Evolutionary conservation across 2,888 invertebrate species (phyloP), one percentile per base, ranked within the genome.

Genomic region (Netelia inedita): DNA sequence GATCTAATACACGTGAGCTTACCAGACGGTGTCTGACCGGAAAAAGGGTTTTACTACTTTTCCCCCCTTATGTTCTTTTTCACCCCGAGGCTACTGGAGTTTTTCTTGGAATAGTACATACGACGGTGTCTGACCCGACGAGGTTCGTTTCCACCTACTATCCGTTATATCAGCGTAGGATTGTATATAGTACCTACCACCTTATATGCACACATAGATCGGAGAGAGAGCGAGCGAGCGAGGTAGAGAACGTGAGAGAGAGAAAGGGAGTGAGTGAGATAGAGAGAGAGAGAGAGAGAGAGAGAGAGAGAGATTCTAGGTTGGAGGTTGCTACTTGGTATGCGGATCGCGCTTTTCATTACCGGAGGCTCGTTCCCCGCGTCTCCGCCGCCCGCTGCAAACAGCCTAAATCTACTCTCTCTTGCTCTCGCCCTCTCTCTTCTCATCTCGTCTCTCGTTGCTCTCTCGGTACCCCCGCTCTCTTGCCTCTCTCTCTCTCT

Each of bases 331-430:
- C 94, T 95, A 94, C 93, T 95, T 95, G 94, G 95, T 95, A 95
- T 95, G 95, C 95, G 94, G 94, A 94, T 94, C 95, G 94, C 94
- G 94, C 95, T 95, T 95, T 95, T 95, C 95, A 95, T 95, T 95
- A 95, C 95, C 94, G 94, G 94, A 94, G 93, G 94, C 93, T 94
- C 93, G 92, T 92, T 91, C 89, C 88, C 87, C 87, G 82, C 88
- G 85, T 88, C 88, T 91, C 92, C 90, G 88, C 91, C 90, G 89
- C 89, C 23, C 88, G 91, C 91, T 92, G 92, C 93, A 93, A 93
- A 93, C 92, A 93, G 93, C 93, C 93, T 93, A 93, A 93, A 93
- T 93, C 92, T 92, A 93, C 92, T 92, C 90, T 88, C 85, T 72
- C 79, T 83, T 85, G 85, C 85, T 75, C 79, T 79, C 79, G 35